Base-by-base conservation (phyloP, 2,888 invertebrate species). In the Incurvaria masculella region DNA sequence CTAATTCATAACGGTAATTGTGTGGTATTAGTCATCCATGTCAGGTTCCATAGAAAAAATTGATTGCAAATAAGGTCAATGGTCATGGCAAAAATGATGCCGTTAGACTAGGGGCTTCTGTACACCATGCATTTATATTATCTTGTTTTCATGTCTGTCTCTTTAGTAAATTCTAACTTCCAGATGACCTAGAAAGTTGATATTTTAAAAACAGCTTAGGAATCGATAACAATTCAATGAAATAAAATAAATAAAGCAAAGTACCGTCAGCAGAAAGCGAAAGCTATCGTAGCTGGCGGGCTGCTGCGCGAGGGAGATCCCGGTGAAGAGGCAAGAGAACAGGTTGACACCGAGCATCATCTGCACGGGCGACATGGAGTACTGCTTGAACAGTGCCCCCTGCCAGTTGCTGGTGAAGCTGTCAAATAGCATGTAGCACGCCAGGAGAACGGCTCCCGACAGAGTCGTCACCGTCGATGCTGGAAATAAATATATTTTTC, bases 381-480 rank as follows among this genome's bases (percentile, higher is more conserved):
- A 90, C 47, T 84, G 81, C 49, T 83, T 78, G 72, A 97, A 97
- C 50, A 99, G 81, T 50, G 87, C 88, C 55, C 91, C 91, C 79
- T 99, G 98, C 97, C 98, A 99, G 68, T 97, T 97, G 51, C 96
- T 89, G 14, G 99, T 99, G 76, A 99, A 99, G 67, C 96, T 93
- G 74, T 99, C 99, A 72, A 96, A 92, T 47, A 86, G 70, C 85
- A 99, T 89, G 76, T 99, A 99, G 57, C 92, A 87, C 52, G 85
- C 81, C 56, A 99, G 83, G 54, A 99, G 83, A 52, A 93, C 73
- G 45, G 91, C 69, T 17, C 98, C 98, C 2, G 95, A 91, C 56
- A 88, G 65, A 18, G 93, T 91, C 14, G 93, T 93, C 14, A 81
- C 81, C 1, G 84, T 83, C 48, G 82, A 82, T 57, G 80, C 80